Evolutionary conservation across 2,888 invertebrate species (phyloP), one percentile per base, ranked within the genome.

Genomic region (Meandrusa payeni): DNA sequence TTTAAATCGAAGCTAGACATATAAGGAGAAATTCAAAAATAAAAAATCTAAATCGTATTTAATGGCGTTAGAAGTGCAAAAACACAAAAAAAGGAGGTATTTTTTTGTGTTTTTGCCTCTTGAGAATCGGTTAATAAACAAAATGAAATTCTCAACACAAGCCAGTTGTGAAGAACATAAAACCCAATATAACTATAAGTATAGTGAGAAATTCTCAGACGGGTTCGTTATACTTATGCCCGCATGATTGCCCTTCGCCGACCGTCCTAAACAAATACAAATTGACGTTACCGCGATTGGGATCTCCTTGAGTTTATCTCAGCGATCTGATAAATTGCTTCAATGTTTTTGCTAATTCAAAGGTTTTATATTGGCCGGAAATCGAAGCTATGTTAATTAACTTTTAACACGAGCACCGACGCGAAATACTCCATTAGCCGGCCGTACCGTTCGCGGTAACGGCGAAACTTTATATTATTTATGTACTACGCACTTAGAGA

Each of bases 201-300:
- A n/a, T n/a, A n/a, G n/a, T n/a, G n/a, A n/a, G 15, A 10, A 23
- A 41, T 27, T 36, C 42, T 24, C 42, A 42, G 42, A 42, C 42
- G 36, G 24, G 42, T 29, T 42, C 36, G 31, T 36, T 23, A 42
- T 29, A 42, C 36, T 17, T 22, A 27, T 11, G 34, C 41, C 28
- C 22, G 29, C 42, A 17, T 23, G 11, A 31, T 36, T 42, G 36
- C 29, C 42, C 42, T 36, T 36, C 34, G 33, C 28, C 28, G 28
- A 13, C 29, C 36, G 42, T 6, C 36, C 42, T 42, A 29, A 42
- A 29, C 36, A 42, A 42, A 42, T 42, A 42, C 36, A 24, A 42
- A 42, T 42, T 36, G 42, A 42, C 41, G 36, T 36, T 36, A 36
- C 15, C 17, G 15, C 36, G 36, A 37, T 42, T 29, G 34, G 41